Evolutionary conservation across 2,888 invertebrate genomes (phyloP), one percentile per base, ranked within the genome.

Genomic region (Argynnis bischoffii): DNA sequence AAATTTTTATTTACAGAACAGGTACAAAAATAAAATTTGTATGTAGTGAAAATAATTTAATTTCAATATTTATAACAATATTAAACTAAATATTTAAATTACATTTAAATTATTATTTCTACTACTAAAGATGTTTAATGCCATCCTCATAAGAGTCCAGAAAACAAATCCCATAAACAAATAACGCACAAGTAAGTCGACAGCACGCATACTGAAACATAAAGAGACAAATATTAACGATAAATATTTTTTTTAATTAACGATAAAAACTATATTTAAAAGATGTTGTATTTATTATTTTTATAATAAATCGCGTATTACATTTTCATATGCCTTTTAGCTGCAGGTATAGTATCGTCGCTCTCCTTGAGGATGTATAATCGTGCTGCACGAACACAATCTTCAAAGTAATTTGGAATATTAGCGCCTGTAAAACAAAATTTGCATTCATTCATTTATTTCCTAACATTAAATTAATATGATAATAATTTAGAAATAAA

Each of bases 331-430:
- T 97, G 97, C 61, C 96, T 93, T 74, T 94, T 94, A 6, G 97
- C 97, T 0, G 96, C 95, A 1, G 97, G 97, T 41, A 98, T 87
- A 0, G 96, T 95, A 48, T 96, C 96, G 54, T 97, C 96, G 2
- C 93, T 91, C 79, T 98, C 98, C 75, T 98, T 97, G 1, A 98
- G 90, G 69, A 98, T 95, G 79, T 95, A 97, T 59, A 95, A 86
- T 55, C 98, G 94, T 0, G 97, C 96, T 0, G 97, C 95, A 73
- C 95, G 92, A 67, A 96, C 95, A 84, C 98, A 98, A 78, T 95
- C 94, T 73, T 96, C 96, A 79, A 98, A 96, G 81, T 98, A 98
- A 1, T 94, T 94, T n/a, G 94, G 92, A 81, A 98, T 94, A 81
- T 98, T 95, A 78, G 98, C 81, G 72, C 94, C 94, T 92, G 78